Evolutionary conservation across 2,888 invertebrate species (phyloP), one percentile per base, ranked within the genome.

Genomic region (Xestoiulus laeticollis): DNA sequence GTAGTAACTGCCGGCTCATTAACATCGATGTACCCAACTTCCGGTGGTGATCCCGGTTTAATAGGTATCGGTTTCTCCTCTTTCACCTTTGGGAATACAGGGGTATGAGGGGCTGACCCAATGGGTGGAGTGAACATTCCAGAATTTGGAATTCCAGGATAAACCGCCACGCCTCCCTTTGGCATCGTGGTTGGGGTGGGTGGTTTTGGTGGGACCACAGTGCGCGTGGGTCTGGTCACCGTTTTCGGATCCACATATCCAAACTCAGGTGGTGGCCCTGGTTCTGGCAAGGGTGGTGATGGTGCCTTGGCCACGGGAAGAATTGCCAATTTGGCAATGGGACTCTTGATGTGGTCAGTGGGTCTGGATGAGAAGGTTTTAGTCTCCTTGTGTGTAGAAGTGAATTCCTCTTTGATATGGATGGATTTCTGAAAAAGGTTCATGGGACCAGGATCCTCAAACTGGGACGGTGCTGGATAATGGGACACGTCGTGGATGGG

Each of bases 31-130:
- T 86, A 86, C 2, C 87, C 87, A 26, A 82, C 94, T 92, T 95
- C 94, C 22, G 95, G 95, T 4, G 95, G 94, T 16, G 95, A 93
- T 5, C 95, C 95, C 0, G 95, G 95, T 90, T 94, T 93, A n/a
- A 95, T 68, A 8, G 87, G 84, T 12, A 82, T 8, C 8, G 86
- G 53, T 19, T 44, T 86, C 53, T 53, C 86, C 38, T 38, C 44
- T 32, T 38, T 44, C n/a, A 85, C 53, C 33, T 82, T 87, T 8
- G 82, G 87, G 30, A 87, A 87, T 14, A 82, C 82, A 12, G 87
- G 78, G 33, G 38, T 30, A 30, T 78, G 44, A 3, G 78, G 68
- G 12, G 87, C 33, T 22, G 87, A 59, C 16, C 78, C 68, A n/a
- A 44, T 82, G 30, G 78, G 87, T 10, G 87, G 87, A 6, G 86